Base-by-base conservation (phyloP, 2,888 invertebrate genomes). In the Melinopterus prodromus region DNA sequence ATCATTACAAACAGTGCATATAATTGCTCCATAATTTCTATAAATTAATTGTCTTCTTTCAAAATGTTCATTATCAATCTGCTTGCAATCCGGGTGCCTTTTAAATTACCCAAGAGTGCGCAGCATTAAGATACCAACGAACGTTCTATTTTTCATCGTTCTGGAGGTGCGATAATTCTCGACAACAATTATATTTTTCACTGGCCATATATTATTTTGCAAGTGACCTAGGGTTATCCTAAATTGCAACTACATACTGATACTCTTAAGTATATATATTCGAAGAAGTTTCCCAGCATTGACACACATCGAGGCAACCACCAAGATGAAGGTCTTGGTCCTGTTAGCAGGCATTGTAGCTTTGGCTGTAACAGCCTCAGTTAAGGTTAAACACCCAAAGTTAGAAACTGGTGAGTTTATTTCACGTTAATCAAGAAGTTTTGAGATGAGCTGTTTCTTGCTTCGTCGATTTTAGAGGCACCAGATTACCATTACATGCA, bases 351-450 rank as follows among this genome's bases (percentile, higher is more conserved):
- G 35, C 36, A n/a, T 74, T 36, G 35, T 74, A 36, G 74, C 74
- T 37, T 6, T 74, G n/a, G 74, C 35, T 7, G 16, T 36, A 84
- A 90, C 90, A 80, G 84, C 88, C 35, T 84, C 88, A 14, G 87
- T 88, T 6, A 83, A 85, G 35, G 6, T 36, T 81, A 53, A 53
- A 12, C 53, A 53, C 12, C 53, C 53, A 12, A 84, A 83, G 76
- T 37, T 15, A 81, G 89, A 88, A 86, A 83, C 87, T 84, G 90
- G 91, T 91, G 84, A 90, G 90, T 86, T 9, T 53, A 37, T 53
- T 76, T 69, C 38, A 74, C 69, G 72, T 36, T 82, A 53, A 12
- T 6, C 12, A 53, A 53, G 26, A 35, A 71, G 26, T 1, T 69
- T 69, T 69, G 15, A 69, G 9, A 16, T 71, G 16, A 26, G 26